These are phyloP conservation scores for Pseudomyrmex gracilis DNA, from an alignment of 1,140 invertebrate genomes.

Conservation along the genomic window DNA sequence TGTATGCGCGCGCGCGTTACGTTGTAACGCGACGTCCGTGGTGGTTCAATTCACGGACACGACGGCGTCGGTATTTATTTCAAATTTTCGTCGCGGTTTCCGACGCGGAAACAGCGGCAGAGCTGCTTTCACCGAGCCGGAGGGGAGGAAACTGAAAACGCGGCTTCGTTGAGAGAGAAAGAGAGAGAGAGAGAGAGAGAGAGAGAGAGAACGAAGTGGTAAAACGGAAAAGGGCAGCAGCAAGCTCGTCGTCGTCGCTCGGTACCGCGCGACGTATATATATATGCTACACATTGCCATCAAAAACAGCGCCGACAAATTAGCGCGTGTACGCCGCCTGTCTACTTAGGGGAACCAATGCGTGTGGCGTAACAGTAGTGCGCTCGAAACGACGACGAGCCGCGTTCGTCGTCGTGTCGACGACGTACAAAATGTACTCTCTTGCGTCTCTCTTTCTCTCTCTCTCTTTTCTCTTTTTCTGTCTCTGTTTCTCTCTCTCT, in stretches of 20 bases:
- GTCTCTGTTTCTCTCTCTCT: neutral
- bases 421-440: neutral
- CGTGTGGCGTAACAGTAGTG: constrained; percentile 4
- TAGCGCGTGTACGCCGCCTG: constrained; percentile 9
- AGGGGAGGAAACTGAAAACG: constrained; percentile 3
- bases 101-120: constrained; percentile 23
- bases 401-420: neutral
- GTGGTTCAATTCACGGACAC: constrained; percentile 18
- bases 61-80: constrained; percentile 49
- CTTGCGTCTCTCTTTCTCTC: neutral
- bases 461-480: neutral
- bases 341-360: constrained; percentile 30
- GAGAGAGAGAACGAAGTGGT: neutral
- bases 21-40: constrained; percentile 3
- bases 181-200: neutral
- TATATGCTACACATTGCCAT: constrained; percentile 31
- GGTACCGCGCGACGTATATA: neutral
- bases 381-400: constrained; percentile 8
- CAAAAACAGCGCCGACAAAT: constrained; percentile 49
- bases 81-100: constrained; percentile 41
- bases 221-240: constrained; percentile 18
- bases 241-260: neutral
- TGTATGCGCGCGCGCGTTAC: neutral
- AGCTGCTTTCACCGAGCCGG: constrained; percentile 17
- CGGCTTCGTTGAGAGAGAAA: neutral